Conservation (phyloP, 2,888 invertebrate species). For the Napeogenes sylphis region DNA sequence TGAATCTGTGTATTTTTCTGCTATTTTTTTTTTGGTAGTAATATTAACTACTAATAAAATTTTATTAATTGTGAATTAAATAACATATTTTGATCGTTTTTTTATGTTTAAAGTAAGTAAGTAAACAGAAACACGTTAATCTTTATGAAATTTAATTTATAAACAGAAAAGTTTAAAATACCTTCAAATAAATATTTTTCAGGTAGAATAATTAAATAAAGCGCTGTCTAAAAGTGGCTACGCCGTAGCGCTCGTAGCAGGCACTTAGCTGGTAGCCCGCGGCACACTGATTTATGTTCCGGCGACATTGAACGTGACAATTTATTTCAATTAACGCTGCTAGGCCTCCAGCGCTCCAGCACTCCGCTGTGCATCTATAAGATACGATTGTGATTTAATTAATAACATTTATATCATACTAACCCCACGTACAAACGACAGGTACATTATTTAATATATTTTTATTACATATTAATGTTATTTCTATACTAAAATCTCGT, state of each 20-base stretch:
- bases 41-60: neutral
- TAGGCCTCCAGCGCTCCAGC: constrained; percentile 41
- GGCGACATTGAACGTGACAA: constrained; percentile 69
- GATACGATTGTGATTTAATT: constrained; percentile 21
- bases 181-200: neutral
- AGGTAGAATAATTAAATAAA: constrained; percentile 4
- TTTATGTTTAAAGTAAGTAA: too few relatives aligned
- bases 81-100: too few relatives aligned
- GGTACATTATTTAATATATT: neutral
- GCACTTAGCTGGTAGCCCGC: constrained; percentile 74
- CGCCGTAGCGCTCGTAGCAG: constrained; percentile 52
- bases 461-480: neutral
- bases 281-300: constrained; percentile 74
- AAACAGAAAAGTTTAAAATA: too few relatives aligned
- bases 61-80: too few relatives aligned
- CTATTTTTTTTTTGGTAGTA: neutral
- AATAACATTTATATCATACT: neutral
- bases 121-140: too few relatives aligned
- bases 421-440: neutral
- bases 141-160: too few relatives aligned
- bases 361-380: constrained; percentile 37
- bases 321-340: constrained; percentile 75
- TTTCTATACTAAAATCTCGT: too few relatives aligned
- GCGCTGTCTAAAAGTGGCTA: constrained; percentile 43
- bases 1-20: neutral